Base-by-base conservation (phyloP, 2,113 vertebrate genomes). In the Oostethus manadensis region DNA sequence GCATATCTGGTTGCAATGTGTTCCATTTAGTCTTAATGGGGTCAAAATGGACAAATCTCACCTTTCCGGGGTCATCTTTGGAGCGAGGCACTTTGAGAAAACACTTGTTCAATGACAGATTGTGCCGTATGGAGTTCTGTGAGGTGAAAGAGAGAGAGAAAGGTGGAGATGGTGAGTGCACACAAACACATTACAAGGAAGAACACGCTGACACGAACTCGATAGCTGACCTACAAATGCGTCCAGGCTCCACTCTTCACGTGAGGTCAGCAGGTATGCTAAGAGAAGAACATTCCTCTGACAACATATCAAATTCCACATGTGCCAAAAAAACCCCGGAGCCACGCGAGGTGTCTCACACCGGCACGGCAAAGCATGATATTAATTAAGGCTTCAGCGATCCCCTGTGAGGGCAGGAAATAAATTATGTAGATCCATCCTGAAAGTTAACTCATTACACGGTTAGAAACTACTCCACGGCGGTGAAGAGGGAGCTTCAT, bases 41-140 rank as follows among this genome's bases (percentile, higher is more conserved):
- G 40, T 23, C 9, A 66, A 56, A 51, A 53, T 54, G 17, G n/a
- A 35, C 1, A 7, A 33, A 21, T 58, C 88, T 88, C 80, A 91
- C 89, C 89, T 90, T 91, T 86, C 90, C 90, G 5, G 90, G 90
- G 83, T 91, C 90, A 75, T 91, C 90, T 90, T 91, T 91, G 79
- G 90, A 91, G 82, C 90, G 90, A 89, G 90, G 89, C 88, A 91
- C 90, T 91, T 91, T 91, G 78, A 91, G 90, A 87, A 91, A 91
- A 91, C 90, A 91, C 84, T 91, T 91, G 86, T 91, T 91, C 85
- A 91, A 80, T 68, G 90, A 91, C 75, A 90, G 89, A 85, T 90
- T 91, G 88, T 91, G 88, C 84, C 89, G 87, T 87, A 90, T 91
- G 55, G 90, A 90, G 81, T 90, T 91, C 89, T 90, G 86, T 61